phyloP scores from a whole-genome alignment of 2,888 invertebrate species.

The Spodoptera exigua region DNA sequence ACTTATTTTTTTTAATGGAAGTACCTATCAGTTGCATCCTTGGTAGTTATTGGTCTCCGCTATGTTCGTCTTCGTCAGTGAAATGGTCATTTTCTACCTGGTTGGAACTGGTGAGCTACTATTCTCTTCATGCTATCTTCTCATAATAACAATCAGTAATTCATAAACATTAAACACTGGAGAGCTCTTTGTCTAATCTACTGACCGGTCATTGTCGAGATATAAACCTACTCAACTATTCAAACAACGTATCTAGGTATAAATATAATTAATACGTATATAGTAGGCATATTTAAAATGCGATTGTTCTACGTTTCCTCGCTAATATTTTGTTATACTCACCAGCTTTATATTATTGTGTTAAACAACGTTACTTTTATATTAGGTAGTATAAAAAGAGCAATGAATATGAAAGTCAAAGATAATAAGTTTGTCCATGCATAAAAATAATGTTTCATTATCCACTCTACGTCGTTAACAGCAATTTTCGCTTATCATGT shows the following conservation, averaged over 20 bases:
- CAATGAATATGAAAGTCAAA: no score
- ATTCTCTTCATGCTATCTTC: constrained; percentile 18
- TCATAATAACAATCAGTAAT: constrained; percentile 45
- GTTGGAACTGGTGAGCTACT: no score
- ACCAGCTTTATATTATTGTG: neutral
- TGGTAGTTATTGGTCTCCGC: neutral
- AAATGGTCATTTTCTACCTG: no score
- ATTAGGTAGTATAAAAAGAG: no score
- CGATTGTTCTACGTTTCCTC: no score
- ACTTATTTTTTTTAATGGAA: neutral
- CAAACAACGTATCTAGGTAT: constrained; percentile 4
- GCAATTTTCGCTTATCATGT: constrained; percentile 45
- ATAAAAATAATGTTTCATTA: constrained; percentile 19
- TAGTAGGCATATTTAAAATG: no score
- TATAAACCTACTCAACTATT: neutral
- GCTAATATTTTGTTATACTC: neutral
- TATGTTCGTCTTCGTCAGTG: no score
- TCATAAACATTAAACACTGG: constrained; percentile 50
- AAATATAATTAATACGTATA: constrained; percentile 21
- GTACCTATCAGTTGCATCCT: no score
- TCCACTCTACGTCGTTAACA: constrained; percentile 16
- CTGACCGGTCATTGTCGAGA: constrained; percentile 29
- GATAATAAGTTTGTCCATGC: no score
- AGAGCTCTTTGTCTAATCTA: constrained; percentile 45
- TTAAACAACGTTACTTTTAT: no score